Percentiles rank a stretch among this genome's conserved stretches.
phyloP scores from a whole-genome alignment of 2,797 vertebrate species.

The Sebastes taczanowskii region DNA sequence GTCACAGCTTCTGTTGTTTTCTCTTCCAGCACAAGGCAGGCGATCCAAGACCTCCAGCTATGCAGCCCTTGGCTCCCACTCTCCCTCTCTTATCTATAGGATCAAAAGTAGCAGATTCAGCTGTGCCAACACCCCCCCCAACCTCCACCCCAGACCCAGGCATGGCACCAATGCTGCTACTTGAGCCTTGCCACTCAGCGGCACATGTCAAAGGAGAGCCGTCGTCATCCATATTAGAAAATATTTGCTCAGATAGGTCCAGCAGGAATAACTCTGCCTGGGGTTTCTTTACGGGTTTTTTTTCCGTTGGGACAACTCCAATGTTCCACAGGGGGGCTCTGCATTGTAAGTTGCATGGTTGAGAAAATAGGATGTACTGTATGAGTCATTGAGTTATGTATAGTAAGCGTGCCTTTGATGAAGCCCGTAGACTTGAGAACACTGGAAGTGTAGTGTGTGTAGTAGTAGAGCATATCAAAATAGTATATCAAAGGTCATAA shows the following conservation, averaged over 20 bases:
- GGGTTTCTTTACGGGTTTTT: conserved; percentile 33
- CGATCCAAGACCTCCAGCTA: conserved; percentile 60
- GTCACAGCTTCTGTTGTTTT: conserved; percentile 58
- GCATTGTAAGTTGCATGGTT: conserved; percentile 13
- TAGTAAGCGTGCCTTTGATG: conserved; percentile 3
- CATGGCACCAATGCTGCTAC: conserved; percentile 70
- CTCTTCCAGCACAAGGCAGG: conserved; percentile 41
- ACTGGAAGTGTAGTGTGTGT: neutral
- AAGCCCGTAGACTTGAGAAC: conserved; percentile 1
- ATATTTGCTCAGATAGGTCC: conserved; percentile 49
- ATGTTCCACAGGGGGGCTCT: conserved; percentile 30
- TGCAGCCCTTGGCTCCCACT: conserved; percentile 61
- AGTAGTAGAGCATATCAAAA: neutral
- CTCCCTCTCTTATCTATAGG: conserved; percentile 64
- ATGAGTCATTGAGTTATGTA: conserved; percentile 45
- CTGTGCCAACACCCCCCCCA: conserved; percentile 52
- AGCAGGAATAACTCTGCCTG: conserved; percentile 41
- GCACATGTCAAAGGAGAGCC: conserved; percentile 65
- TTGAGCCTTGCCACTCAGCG: conserved; percentile 64
- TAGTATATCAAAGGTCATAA: conserved; percentile 1
- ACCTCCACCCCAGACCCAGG: conserved; percentile 19
- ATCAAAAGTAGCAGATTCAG: conserved; percentile 76
- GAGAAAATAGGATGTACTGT: conserved; percentile 18
- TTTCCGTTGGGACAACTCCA: conserved; percentile 57
- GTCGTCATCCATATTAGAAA: conserved; percentile 45